phyloP scores from a whole-genome alignment of 2,113 vertebrate genomes.

The Pseudorhombus dupliciocellatus region DNA sequence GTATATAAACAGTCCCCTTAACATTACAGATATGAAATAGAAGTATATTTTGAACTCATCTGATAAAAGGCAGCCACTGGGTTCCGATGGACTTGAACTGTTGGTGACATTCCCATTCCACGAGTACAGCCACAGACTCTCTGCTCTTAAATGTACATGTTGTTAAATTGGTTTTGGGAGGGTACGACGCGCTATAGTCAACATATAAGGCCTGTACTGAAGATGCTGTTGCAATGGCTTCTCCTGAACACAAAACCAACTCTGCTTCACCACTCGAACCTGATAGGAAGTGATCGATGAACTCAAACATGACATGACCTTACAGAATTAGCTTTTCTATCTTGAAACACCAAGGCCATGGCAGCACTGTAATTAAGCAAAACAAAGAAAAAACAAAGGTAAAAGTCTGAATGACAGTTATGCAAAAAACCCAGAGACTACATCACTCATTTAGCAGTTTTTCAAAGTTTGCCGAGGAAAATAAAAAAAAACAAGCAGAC shows the following conservation, averaged over 20 bases:
- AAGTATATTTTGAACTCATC: constrained; percentile 71
- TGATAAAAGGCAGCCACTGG: constrained; percentile 67
- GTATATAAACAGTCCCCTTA: constrained; percentile 83
- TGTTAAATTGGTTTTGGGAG: constrained; percentile 35
- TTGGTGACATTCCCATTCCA: constrained; percentile 42
- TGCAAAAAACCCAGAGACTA: constrained; percentile 84
- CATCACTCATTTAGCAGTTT: constrained; percentile 88
- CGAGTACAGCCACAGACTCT: constrained; percentile 24
- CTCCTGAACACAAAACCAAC: constrained; percentile 44
- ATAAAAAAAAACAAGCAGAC: constrained; percentile 81
- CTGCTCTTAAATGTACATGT: constrained; percentile 22
- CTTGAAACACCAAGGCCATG: constrained; percentile 42
- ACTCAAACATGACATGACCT: constrained; percentile 36
- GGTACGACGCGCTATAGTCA: constrained; percentile 43
- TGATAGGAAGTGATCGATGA: constrained; percentile 46
- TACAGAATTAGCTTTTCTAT: constrained; percentile 43
- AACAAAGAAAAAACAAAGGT: constrained; percentile 57
- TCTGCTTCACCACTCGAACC: constrained; percentile 46
- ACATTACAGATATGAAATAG: constrained; percentile 77
- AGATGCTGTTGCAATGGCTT: constrained; percentile 66
- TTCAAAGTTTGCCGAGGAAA: constrained; percentile 74
- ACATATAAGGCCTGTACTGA: constrained; percentile 72
- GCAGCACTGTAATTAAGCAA: constrained; percentile 52
- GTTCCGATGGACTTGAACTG: constrained; percentile 45
- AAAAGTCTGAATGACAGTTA: constrained; percentile 80